Percentiles rank a stretch among this genome's conserved stretches.
These are phyloP conservation scores for Stomatorhinus ivindoensis DNA, from an alignment of 2,113 vertebrate species.

Conservation along the genomic window DNA sequence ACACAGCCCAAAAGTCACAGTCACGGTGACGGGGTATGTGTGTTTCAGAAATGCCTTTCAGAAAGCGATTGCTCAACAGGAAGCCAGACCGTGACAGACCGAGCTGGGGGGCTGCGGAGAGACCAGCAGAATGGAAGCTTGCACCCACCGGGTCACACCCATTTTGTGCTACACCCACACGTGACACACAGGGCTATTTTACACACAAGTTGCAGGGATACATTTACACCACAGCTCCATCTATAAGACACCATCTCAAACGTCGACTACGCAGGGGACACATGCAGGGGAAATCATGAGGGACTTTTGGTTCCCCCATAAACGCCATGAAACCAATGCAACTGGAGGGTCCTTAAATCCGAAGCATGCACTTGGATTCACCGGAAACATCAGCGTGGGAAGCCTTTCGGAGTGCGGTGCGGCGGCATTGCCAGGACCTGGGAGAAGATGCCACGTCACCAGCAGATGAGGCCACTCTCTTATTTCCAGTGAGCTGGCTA, in stretches of 20 bases:
- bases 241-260: neutral
- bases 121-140: neutral
- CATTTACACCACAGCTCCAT: neutral
- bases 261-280: neutral
- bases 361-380: neutral
- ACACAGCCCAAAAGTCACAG: neutral
- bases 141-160: neutral
- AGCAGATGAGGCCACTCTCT: neutral
- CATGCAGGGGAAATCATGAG: neutral
- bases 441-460: neutral
- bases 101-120: neutral
- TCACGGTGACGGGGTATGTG: neutral
- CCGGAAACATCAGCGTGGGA: neutral
- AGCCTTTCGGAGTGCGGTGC: too few species aligned
- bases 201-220: neutral
- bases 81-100: neutral
- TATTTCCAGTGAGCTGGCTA: neutral
- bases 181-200: neutral
- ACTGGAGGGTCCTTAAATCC: neutral
- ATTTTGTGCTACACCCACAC: neutral
- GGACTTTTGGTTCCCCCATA: neutral
- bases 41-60: neutral
- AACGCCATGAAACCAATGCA: neutral
- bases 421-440: neutral
- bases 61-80: slow-evolving; percentile 8